Evolutionary conservation across 2,113 vertebrate species (phyloP).

Genomic region (Sceloporus undulatus): DNA sequence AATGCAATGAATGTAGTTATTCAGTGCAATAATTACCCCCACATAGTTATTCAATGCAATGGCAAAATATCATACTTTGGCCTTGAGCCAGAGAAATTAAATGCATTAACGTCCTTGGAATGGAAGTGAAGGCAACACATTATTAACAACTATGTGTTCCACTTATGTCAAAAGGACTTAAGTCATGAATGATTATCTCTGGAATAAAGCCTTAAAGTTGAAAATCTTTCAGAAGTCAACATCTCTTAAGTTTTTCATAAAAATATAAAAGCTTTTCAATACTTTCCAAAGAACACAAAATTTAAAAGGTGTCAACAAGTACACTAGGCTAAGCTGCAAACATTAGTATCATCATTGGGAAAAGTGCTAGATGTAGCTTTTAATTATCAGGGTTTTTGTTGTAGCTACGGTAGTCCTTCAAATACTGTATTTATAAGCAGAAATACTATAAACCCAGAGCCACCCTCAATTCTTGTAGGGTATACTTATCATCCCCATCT

Average conservation of each 20-base stretch:
- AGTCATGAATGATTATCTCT: conserved; percentile 1
- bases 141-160: background rate
- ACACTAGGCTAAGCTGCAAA: conserved; percentile 67
- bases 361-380: conserved; percentile 62
- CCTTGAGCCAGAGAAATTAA: conserved; percentile 11
- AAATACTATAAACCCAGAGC: conserved; percentile 75
- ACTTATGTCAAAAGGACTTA: background rate
- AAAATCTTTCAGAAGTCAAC: conserved; percentile 53
- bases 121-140: background rate
- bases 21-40: background rate
- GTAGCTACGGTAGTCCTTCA: conserved; percentile 57
- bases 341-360: conserved; percentile 53
- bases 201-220: conserved; percentile 5
- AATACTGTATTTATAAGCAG: conserved; percentile 55
- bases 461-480: conserved; percentile 76
- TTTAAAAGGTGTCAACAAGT: conserved; percentile 66
- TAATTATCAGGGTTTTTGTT: conserved; percentile 46
- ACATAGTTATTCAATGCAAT: background rate
- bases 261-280: conserved; percentile 68
- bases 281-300: conserved; percentile 66
- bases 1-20: background rate
- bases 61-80: background rate
- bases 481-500: conserved; percentile 78
- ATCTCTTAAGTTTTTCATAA: conserved; percentile 58
- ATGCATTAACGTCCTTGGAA: background rate